Evolutionary conservation across 2,888 invertebrate species (phyloP), one percentile per base, ranked within the genome.

Genomic region (Drosophila atripex): DNA sequence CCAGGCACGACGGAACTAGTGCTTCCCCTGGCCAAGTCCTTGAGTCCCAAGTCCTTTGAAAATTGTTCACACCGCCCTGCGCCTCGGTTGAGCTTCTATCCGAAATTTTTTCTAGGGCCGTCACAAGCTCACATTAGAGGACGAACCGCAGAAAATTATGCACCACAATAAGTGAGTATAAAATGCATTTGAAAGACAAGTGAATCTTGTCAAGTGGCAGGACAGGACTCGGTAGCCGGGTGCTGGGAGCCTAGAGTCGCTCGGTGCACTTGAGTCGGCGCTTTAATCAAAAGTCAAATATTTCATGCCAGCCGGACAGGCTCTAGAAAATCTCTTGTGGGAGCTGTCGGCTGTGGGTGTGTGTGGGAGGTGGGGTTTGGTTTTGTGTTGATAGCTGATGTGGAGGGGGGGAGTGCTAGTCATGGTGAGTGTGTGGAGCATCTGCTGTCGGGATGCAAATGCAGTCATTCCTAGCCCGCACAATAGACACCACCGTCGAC

Each of bases 261-360:
- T 83, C 68, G 78, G 69, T 82, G 72, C 84, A 86, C 86, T 86
- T 88, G 88, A 86, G 88, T 77, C 86, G 87, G 85, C 78, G 87
- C 86, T 85, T 88, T 85, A 85, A 88, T 85, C 84, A 85, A 85
- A 85, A 85, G 84, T 85, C 84, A 85, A 85, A 86, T 85, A 85
- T 88, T 85, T 85, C 84, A 85, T 85, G 88, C 76, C 86, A 83
- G 75, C 70, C 70, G 73, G 70, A 55, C 73, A 72, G 73, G 55
- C 65, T 72, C 55, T 63, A 46, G 47, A 71, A 63, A 45, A 66
- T 53, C 66, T 11, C 66, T 28, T 32, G 18, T 12, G 30, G 30
- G 18, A 9, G 25, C 30, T 18, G n/a, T 23, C 9, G 28, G 9
- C 9, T n/a, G 32, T 28, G 45, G 39, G 41, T 23, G 30, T 28